Evolutionary conservation across 2,113 vertebrate species (phyloP), one percentile per base, ranked within the genome.

Genomic region (Eira barbara): DNA sequence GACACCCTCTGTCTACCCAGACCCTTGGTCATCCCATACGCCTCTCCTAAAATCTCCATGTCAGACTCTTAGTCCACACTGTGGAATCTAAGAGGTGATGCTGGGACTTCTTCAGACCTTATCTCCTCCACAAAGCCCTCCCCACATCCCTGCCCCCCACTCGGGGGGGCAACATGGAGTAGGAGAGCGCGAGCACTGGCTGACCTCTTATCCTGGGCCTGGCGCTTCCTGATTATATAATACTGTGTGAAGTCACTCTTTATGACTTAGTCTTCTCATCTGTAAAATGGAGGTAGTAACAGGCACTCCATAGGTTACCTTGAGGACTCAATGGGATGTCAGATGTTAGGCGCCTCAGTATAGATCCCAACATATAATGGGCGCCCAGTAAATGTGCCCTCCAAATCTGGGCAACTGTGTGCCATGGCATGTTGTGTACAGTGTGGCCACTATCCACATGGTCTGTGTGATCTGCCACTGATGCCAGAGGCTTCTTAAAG

Each of bases 391-490:
- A 52, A 80, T 31, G 31, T 17, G 55, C 71, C 81, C 69, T 79
- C 63, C 0, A 12, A 47, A 57, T 27, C 20, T 25, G 8, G 39
- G 79, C 4, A 9, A 27, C 36, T 3, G 3, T 42, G 76, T 42
- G 52, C n/a, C 10, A 1, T 2, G 39, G 49, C 7, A 31, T 0
- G 6, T 13, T 11, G 55, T 0, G 17, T 3, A 67, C 39, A 29
- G 55, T 31, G 1, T 67, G 74, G 59, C 14, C 36, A 81, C 36
- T 25, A 36, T 27, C 6, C 39, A 31, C 27, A 3, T 36, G 39
- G 84, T 63, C 61, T 42, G 7, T 4, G 17, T 36, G 14, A n/a
- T 29, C 52, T 78, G 79, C 27, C 11, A 42, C 2, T 1, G 4
- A n/a, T 0, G 17, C 52, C n/a, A 7, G 2, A 29, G 25, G 31